Evolutionary conservation across 2,888 invertebrate species (phyloP).

Genomic region (Acanthococcus lagerstroemiae): DNA sequence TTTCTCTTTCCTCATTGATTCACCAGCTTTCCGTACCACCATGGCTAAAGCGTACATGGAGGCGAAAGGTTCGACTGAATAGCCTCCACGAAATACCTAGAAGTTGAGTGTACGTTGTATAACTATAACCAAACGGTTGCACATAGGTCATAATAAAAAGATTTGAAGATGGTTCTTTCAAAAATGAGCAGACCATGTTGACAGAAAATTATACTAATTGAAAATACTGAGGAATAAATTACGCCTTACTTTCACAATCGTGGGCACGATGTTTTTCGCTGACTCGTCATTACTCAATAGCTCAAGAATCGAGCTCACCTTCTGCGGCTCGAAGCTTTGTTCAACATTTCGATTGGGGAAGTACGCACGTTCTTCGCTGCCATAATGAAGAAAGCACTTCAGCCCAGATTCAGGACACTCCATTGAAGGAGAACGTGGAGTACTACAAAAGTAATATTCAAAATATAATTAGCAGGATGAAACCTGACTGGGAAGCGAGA

Average conservation of each 20-base stretch:
- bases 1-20: neutral
- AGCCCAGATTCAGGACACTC: too few species aligned
- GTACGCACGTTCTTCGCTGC: slow-evolving; percentile 9
- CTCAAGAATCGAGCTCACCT: slow-evolving; percentile 2
- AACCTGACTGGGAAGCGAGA: too few species aligned
- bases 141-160: neutral
- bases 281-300: slow-evolving; percentile 1
- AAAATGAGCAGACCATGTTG: neutral
- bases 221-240: neutral
- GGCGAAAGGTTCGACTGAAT: slow-evolving; percentile 11
- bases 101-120: neutral
- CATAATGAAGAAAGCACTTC: slow-evolving; percentile 25
- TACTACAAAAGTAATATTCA: too few species aligned
- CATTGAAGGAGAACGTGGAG: too few species aligned
- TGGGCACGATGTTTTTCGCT: slow-evolving; percentile 3
- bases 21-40: slow-evolving; percentile 8
- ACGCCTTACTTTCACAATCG: slow-evolving; percentile 8
- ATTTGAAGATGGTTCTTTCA: neutral
- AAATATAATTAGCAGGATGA: too few species aligned
- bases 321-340: neutral
- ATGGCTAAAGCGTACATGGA: slow-evolving; percentile 14
- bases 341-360: neutral
- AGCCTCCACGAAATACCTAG: slow-evolving; percentile 9
- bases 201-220: neutral
- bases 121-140: neutral